Conservation (phyloP, 2,888 invertebrate genomes). For the Opisthograptis luteolata region DNA sequence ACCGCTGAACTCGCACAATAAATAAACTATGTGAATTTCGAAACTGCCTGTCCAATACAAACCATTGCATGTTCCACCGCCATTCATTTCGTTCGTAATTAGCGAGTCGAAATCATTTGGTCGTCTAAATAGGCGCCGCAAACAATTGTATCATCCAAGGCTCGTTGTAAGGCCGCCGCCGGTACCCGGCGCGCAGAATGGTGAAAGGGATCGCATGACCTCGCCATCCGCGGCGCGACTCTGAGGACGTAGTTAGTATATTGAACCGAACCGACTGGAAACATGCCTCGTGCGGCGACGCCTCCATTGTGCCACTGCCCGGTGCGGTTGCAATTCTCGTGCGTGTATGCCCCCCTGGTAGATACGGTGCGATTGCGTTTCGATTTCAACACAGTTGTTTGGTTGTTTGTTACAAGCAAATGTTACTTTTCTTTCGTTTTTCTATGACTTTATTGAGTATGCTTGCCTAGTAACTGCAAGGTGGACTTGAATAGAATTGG, state of each 20-base stretch:
- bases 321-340: conserved; percentile 41
- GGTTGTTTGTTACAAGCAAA: not conserved
- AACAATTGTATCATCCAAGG: conserved; percentile 69
- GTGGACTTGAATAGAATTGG: not conserved
- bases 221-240: conserved; percentile 59
- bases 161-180: conserved; percentile 67
- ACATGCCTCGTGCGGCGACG: conserved; percentile 39
- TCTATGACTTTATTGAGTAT: not conserved
- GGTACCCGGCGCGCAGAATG: conserved; percentile 68
- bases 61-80: conserved; percentile 21
- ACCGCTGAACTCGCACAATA: conserved; percentile 10
- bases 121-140: conserved; percentile 49
- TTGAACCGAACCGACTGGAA: conserved; percentile 60
- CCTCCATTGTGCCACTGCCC: conserved; percentile 22
- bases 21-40: conserved; percentile 21
- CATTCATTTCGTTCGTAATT: conserved; percentile 22
- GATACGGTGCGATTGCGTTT: conserved; percentile 17
- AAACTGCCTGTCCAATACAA: conserved; percentile 7
- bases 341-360: conserved; percentile 37
- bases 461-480: not conserved
- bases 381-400: conserved; percentile 22
- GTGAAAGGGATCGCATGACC: conserved; percentile 78
- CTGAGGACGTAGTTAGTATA: conserved; percentile 61
- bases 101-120: conserved; percentile 28
- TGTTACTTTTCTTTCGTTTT: not conserved